phyloP scores from a whole-genome alignment of 2,113 vertebrate genomes.

The Ameiurus melas region DNA sequence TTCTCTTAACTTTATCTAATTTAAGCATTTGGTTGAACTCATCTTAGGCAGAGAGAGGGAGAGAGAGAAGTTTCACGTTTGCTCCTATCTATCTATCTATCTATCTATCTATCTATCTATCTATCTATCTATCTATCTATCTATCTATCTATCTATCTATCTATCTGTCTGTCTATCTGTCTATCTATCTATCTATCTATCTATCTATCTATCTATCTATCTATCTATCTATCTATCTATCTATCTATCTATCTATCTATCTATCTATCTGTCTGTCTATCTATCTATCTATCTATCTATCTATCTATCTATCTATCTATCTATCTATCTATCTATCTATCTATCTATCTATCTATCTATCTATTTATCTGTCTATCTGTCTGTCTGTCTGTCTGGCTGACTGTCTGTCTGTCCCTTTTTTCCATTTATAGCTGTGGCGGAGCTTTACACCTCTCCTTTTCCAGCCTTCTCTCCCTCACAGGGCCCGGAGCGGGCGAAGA shows the following conservation, averaged over 20 bases:
- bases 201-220: background rate
- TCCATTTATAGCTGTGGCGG: slow-evolving; percentile 66
- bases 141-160: background rate
- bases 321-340: background rate
- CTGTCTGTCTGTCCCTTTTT: slow-evolving; percentile 15
- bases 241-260: background rate
- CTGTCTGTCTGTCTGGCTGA: background rate
- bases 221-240: background rate
- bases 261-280: background rate
- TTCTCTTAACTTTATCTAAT: no score
- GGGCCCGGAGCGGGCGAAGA: slow-evolving; percentile 4
- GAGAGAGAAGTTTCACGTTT: background rate
- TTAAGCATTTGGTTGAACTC: no score
- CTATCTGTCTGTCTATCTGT: no score
- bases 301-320: background rate
- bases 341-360: background rate
- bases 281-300: background rate
- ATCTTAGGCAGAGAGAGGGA: background rate
- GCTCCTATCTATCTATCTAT: background rate
- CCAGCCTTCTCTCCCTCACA: slow-evolving; percentile 35
- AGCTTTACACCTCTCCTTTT: slow-evolving; percentile 19
- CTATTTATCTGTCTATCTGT: no score
- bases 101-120: background rate
- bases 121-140: background rate
- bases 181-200: background rate